A percentile compares a stretch with the other conserved stretches of the same genome.
phyloP scores from a whole-genome alignment of 2,888 invertebrate species.

The Aelia acuminata region DNA sequence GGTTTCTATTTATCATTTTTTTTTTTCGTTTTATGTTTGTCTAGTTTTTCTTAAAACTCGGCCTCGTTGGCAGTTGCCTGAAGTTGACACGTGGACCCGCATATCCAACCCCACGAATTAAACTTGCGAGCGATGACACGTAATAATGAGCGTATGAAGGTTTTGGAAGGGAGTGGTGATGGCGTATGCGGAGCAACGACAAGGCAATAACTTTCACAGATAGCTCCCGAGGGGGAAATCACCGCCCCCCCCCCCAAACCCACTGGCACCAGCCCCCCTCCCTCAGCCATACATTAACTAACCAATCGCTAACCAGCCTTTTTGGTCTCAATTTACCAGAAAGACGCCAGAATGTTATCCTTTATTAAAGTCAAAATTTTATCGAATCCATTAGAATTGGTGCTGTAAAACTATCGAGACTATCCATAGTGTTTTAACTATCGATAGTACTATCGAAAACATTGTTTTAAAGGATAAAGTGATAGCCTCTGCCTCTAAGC shows the following conservation, averaged over 20 bases:
- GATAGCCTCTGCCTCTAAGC: too few species aligned
- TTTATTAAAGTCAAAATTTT: background rate
- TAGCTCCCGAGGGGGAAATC: conserved; percentile 22
- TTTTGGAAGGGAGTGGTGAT: conserved; percentile 7
- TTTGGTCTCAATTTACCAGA: background rate
- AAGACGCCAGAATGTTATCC: background rate
- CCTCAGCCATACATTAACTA: conserved; percentile 17
- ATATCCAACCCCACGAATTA: background rate
- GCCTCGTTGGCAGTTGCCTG: background rate
- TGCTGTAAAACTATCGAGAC: too few species aligned
- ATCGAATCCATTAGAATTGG: background rate
- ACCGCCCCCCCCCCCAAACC: background rate
- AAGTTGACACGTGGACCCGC: background rate
- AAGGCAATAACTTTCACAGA: conserved; percentile 20
- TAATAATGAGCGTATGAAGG: conserved; percentile 47
- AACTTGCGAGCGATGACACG: conserved; percentile 17
- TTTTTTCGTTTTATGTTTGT: too few species aligned
- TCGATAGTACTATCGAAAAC: too few species aligned
- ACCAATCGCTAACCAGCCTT: conserved; percentile 9
- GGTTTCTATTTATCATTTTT: too few species aligned
- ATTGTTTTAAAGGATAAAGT: too few species aligned
- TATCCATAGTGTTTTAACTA: too few species aligned
- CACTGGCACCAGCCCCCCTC: background rate
- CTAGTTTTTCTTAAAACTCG: too few species aligned
- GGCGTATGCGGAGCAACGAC: conserved; percentile 23